Base-by-base conservation (phyloP, 2,113 vertebrate genomes). In the Microtus richardsoni region DNA sequence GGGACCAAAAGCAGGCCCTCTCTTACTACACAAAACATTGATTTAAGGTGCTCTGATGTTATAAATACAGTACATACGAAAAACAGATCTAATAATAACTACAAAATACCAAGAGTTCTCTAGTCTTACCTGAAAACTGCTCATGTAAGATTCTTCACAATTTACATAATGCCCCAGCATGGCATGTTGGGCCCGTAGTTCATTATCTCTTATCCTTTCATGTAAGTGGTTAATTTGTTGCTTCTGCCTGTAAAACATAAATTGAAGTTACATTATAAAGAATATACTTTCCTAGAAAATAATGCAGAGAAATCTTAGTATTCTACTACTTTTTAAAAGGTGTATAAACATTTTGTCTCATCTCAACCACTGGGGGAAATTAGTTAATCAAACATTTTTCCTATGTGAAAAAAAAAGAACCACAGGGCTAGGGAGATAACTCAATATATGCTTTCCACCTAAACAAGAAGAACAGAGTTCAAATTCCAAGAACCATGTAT, bases 161-260 rank as follows among this genome's bases (percentile, higher is more conserved):
- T 98, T 98, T 54, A 98, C 98, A 93, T 99, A 98, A 90, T 99
- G 99, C 98, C 98, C 99, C 96, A 99, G 98, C 94, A 99, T 98
- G 88, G 99, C 99, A 71, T 99, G 99, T 84, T 99, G 99, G 36
- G 99, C 99, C 97, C 99, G 96, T 54, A 99, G 97, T 98, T 99
- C 99, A 49, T 99, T 99, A 97, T 99, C 99, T 93, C 99, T 98
- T 98, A 99, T 99, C 96, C 99, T 99, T 68, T 99, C 99, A n/a
- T 99, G 99, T 9, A 99, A 98, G 93, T 98, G 99, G 89, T 99
- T 98, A 93, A 99, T 99, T 98, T 99, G 99, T 96, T 99, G 99
- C 97, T 99, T 99, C 97, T 99, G 99, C 94, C 99, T 99, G 98
- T 70, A 98, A 99, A 78, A 97, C n/a, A 97, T 71, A 93, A 97